Evolutionary conservation across 2,888 invertebrate species (phyloP).

Genomic region (Drosophila testacea): DNA sequence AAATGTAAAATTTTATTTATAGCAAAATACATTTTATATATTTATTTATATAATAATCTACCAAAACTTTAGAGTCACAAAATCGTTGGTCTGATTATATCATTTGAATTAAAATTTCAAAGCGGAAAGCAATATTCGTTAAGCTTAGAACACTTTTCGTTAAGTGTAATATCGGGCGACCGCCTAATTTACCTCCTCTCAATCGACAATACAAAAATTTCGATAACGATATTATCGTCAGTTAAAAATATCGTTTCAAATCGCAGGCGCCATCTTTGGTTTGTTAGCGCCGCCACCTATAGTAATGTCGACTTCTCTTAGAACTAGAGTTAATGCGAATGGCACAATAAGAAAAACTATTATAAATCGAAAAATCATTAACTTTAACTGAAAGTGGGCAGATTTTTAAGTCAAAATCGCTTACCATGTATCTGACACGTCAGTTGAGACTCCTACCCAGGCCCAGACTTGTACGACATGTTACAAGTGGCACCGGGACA

Average conservation of each 20-base stretch:
- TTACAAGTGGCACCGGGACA: conserved; percentile 41
- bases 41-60: too few species aligned
- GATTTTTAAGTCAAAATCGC: neutral
- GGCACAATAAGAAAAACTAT: too few species aligned
- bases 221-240: too few species aligned
- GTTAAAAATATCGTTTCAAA: too few species aligned
- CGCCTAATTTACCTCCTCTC: neutral
- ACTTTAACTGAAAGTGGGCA: conserved; percentile 57
- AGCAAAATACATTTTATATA: too few species aligned
- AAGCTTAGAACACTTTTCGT: conserved; percentile 19
- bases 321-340: too few species aligned
- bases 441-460: conserved; percentile 56
- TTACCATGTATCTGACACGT: conserved; percentile 72
- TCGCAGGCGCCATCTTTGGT: too few species aligned
- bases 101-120: neutral
- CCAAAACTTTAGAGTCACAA: too few species aligned
- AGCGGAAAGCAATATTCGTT: conserved; percentile 9
- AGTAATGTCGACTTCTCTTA: too few species aligned
- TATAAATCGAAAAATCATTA: conserved; percentile 8
- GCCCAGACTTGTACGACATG: conserved; percentile 35
- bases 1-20: too few species aligned
- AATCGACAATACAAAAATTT: neutral
- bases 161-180: conserved; percentile 3
- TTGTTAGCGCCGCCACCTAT: too few species aligned
- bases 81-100: neutral